These are phyloP conservation scores for Puffinus mauretanicus DNA, from an alignment of 2,113 vertebrate species.

Conservation along the genomic window DNA sequence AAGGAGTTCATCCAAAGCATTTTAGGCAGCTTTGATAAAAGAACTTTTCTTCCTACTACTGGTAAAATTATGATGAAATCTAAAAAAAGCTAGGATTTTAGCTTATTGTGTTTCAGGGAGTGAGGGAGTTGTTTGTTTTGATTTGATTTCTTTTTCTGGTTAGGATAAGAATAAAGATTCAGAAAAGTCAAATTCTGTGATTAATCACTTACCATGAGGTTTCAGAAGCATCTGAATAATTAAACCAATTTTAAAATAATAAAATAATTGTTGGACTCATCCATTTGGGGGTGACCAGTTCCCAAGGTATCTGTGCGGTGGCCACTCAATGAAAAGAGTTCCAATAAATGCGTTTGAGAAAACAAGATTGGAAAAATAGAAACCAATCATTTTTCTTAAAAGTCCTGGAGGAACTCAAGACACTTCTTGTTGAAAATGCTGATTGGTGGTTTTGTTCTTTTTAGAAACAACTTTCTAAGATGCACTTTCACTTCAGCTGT, in stretches of 20 bases:
- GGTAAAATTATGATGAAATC: not conserved
- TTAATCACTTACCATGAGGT: not conserved
- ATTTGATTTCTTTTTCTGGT: not conserved
- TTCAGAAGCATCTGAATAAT: not conserved
- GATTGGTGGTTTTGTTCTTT: not conserved
- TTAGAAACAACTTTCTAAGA: not conserved
- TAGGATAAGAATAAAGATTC: not conserved
- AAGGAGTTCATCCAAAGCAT: not conserved
- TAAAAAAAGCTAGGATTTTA: not conserved
- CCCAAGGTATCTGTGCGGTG: not conserved
- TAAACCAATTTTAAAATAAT: not conserved
- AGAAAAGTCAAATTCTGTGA: not conserved
- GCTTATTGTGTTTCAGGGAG: fast-evolving
- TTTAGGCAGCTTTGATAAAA: not conserved
- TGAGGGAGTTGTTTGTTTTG: not conserved
- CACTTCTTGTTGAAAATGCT: not conserved
- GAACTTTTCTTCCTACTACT: not conserved
- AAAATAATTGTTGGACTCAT: not conserved
- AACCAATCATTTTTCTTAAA: not conserved
- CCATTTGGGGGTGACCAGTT: not conserved
- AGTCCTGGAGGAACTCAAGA: not conserved
- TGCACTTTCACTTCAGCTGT: not conserved
- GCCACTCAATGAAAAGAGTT: not conserved
- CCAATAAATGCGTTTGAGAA: not conserved
- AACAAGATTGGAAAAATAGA: not conserved